Conservation (phyloP, 2,113 vertebrate genomes). For the Atrichornis clamosus region DNA sequence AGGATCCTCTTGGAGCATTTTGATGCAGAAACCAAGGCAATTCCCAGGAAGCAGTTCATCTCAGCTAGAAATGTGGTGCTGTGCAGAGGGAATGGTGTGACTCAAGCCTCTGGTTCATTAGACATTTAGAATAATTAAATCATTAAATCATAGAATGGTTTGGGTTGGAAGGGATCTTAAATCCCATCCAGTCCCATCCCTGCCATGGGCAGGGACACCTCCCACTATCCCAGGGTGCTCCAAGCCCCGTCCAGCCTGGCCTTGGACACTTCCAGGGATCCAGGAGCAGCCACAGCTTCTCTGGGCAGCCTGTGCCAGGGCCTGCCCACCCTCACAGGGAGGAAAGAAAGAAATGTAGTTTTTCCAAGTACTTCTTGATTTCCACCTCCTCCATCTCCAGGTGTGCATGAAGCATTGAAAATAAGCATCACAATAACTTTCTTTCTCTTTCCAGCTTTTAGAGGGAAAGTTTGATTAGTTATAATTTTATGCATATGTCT, state of each 20-base stretch:
- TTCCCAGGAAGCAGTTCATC: neutral
- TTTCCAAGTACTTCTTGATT: neutral
- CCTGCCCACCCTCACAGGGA: neutral
- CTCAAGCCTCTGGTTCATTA: neutral
- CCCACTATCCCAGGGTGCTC: fast-evolving
- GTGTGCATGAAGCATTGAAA: neutral
- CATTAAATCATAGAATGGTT: neutral
- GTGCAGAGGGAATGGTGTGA: neutral
- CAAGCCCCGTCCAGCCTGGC: neutral
- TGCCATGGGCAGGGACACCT: neutral
- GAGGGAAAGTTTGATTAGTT: neutral
- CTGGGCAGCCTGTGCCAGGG: neutral
- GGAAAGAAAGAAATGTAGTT: neutral
- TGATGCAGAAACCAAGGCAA: neutral
- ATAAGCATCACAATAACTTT: neutral
- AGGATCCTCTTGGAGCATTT: neutral
- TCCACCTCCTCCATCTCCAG: neutral
- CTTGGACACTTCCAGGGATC: neutral
- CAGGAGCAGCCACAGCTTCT: neutral
- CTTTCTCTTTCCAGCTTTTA: neutral
- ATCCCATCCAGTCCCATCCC: neutral
- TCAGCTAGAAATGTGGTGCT: neutral
- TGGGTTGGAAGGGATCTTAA: neutral
- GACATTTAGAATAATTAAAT: neutral
- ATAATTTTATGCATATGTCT: neutral